Conservation (phyloP, 2,113 vertebrate species). For the Gnathonemus longibarbis region DNA sequence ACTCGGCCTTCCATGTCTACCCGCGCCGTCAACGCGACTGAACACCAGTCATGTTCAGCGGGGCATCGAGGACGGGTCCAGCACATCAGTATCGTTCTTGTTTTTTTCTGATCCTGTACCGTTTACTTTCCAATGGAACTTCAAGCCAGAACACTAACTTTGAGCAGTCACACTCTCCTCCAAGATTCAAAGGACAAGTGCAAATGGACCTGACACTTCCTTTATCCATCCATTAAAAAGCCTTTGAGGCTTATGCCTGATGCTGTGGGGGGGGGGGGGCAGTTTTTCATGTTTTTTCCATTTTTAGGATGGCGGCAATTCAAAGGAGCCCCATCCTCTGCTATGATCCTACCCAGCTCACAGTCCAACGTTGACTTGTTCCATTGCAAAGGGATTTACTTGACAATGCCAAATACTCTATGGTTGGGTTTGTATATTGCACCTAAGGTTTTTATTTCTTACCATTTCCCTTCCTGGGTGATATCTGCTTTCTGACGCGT, state of each 20-base stretch:
- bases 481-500: not conserved
- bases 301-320: not conserved
- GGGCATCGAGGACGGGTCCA: not conserved
- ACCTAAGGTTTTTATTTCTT: not conserved
- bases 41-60: not conserved
- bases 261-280: not conserved
- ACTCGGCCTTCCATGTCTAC: not conserved
- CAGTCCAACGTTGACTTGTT: not conserved
- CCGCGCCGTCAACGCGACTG: not conserved
- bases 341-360: not conserved
- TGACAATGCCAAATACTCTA: not conserved
- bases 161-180: not conserved
- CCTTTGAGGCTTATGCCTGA: not conserved
- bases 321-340: not conserved
- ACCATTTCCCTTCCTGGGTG: not conserved
- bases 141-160: not conserved
- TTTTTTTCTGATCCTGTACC: not conserved
- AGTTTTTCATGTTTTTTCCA: not conserved
- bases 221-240: not conserved
- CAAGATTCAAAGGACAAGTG: not conserved
- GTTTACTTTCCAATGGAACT: not conserved
- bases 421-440: not conserved
- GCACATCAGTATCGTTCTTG: not conserved
- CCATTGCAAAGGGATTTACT: not conserved
- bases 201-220: not conserved